A percentile compares a stretch with the other conserved stretches of the same genome.
phyloP scores from a whole-genome alignment of 2,888 invertebrate species.

The Oligia latruncula region DNA sequence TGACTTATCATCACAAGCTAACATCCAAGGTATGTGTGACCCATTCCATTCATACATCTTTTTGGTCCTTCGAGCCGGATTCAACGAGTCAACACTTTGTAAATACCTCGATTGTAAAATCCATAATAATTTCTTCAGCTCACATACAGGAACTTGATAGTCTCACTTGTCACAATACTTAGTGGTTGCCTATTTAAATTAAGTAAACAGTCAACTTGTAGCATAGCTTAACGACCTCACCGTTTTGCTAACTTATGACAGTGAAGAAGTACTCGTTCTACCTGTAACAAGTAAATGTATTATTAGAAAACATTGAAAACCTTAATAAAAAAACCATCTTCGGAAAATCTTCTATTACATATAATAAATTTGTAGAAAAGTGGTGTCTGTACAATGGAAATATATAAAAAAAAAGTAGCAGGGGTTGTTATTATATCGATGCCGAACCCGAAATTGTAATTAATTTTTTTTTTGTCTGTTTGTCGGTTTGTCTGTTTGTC shows the following conservation, averaged over 20 bases:
- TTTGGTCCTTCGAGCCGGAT: slow-evolving; percentile 1
- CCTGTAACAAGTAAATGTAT: slow-evolving; percentile 54
- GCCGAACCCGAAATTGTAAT: too few relatives aligned
- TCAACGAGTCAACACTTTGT: neutral
- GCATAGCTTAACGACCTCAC: neutral
- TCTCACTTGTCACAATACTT: neutral
- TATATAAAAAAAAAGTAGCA: too few relatives aligned
- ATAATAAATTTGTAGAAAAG: too few relatives aligned
- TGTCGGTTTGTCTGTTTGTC: too few relatives aligned
- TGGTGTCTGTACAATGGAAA: too few relatives aligned
- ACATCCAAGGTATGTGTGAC: neutral
- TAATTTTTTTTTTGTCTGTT: too few relatives aligned
- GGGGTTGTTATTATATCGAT: too few relatives aligned
- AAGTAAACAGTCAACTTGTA: neutral
- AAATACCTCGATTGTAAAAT: neutral
- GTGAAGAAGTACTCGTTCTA: slow-evolving; percentile 13
- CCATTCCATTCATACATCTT: neutral
- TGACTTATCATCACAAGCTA: neutral
- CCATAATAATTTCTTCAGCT: neutral
- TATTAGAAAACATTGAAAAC: slow-evolving; percentile 3
- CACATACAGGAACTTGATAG: neutral
- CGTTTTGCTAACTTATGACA: neutral
- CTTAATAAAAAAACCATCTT: neutral
- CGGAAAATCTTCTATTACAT: too few relatives aligned
- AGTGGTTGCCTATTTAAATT: neutral